phyloP scores from a whole-genome alignment of 2,888 invertebrate species.

The Ceratothoa steindachneri region DNA sequence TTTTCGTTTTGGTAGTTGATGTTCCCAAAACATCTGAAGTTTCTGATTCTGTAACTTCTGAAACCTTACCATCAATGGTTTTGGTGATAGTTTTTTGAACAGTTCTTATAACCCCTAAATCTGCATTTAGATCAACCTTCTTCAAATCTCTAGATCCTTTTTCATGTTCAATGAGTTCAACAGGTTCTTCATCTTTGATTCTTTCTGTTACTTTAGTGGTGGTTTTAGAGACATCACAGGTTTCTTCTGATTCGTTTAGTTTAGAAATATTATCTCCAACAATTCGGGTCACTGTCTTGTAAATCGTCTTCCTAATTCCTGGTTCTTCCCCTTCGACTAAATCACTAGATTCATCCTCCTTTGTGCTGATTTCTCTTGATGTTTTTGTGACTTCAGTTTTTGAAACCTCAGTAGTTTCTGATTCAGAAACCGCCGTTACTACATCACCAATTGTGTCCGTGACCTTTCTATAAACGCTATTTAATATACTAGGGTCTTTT shows the following conservation, averaged over 20 bases:
- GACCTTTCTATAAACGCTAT: too few relatives aligned
- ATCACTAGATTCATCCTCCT: background rate
- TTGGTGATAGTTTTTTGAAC: background rate
- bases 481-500: too few relatives aligned
- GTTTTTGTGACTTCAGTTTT: background rate
- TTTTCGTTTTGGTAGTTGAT: background rate
- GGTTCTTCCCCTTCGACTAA: background rate
- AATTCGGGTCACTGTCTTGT: background rate
- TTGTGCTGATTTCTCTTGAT: background rate
- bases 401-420: too few relatives aligned
- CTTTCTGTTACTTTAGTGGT: constrained; percentile 6
- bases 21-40: background rate
- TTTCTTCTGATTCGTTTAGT: background rate
- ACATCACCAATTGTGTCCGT: too few relatives aligned
- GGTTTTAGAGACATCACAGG: constrained; percentile 8
- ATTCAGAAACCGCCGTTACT: too few relatives aligned
- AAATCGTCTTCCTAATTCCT: background rate
- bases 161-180: background rate
- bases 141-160: background rate
- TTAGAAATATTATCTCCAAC: background rate
- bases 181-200: background rate
- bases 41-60: background rate
- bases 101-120: background rate
- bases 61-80: background rate
- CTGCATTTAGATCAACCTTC: background rate